Evolutionary conservation across 1,140 invertebrate species (phyloP).

Genomic region (Whitmania pigra): DNA sequence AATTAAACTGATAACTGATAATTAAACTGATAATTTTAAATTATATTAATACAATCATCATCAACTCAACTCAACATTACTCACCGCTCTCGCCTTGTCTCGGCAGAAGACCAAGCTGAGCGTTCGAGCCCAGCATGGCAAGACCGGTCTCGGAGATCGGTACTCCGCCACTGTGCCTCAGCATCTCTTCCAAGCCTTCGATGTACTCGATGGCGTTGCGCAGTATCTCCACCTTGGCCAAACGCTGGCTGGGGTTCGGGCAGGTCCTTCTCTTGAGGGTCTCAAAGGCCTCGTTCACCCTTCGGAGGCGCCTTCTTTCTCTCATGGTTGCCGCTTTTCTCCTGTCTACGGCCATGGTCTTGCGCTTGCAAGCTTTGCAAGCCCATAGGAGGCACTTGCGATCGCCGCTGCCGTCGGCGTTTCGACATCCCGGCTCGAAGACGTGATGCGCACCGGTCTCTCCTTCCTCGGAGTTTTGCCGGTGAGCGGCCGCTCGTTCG

Average conservation of each 20-base stretch:
- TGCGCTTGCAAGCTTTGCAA: slow-evolving; percentile 88
- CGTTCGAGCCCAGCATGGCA: slow-evolving; percentile 34
- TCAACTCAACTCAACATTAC: not conserved
- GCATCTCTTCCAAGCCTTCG: slow-evolving; percentile 65
- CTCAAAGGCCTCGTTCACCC: slow-evolving; percentile 97
- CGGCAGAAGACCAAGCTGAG: slow-evolving; percentile 36
- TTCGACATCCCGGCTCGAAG: slow-evolving; percentile 36
- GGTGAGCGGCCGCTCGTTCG: slow-evolving; percentile 24
- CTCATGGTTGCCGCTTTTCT: slow-evolving; percentile 89
- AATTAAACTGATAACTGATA: no score
- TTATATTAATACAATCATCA: not conserved
- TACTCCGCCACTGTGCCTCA: slow-evolving; percentile 36
- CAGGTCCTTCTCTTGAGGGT: slow-evolving; percentile 78
- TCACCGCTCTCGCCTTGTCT: slow-evolving; percentile 26
- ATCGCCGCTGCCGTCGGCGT: slow-evolving; percentile 33
- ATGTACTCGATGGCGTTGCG: slow-evolving; percentile 95
- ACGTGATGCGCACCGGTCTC: slow-evolving; percentile 42
- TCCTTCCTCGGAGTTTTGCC: slow-evolving; percentile 23
- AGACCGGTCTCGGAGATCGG: slow-evolving; percentile 27
- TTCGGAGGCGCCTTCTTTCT: slow-evolving; percentile 74
- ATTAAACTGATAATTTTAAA: no score
- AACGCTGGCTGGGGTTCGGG: slow-evolving; percentile 79
- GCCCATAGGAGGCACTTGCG: slow-evolving; percentile 80
- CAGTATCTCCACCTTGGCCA: slow-evolving; percentile 93
- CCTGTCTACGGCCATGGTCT: slow-evolving; percentile 80